Conservation (phyloP, 64 coral and sea anemone species). For the Dendrophyllia cribrosa region DNA sequence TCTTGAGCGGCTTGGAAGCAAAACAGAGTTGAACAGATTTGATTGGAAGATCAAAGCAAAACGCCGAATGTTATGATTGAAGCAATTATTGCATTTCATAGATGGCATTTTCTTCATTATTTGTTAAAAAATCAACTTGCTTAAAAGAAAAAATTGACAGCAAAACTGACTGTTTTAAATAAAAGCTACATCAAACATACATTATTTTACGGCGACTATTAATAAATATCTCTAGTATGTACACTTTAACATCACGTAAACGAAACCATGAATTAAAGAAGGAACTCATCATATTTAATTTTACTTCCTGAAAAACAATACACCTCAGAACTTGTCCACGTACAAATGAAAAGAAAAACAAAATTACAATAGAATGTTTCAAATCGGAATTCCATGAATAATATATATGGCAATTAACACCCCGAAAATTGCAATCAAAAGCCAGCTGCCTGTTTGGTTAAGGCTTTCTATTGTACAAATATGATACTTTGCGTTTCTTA, state of each 20-base stretch:
- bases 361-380: neutral
- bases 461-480: slow-evolving; percentile 16
- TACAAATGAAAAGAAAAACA: neutral
- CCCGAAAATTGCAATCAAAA: neutral
- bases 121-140: neutral
- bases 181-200: neutral
- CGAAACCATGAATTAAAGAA: neutral
- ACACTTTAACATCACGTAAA: neutral
- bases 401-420: neutral
- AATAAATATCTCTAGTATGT: neutral
- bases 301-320: neutral
- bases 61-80: neutral
- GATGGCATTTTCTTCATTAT: neutral
- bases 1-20: neutral
- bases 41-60: neutral
- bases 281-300: no score
- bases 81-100: neutral
- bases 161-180: neutral
- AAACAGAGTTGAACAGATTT: neutral
- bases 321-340: neutral
- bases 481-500: neutral
- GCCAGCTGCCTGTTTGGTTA: slow-evolving; percentile 11
- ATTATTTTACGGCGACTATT: neutral
- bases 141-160: neutral
- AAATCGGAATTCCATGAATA: neutral